Evolutionary conservation across 2,888 invertebrate species (phyloP).

Genomic region (Tridacna gigas): DNA sequence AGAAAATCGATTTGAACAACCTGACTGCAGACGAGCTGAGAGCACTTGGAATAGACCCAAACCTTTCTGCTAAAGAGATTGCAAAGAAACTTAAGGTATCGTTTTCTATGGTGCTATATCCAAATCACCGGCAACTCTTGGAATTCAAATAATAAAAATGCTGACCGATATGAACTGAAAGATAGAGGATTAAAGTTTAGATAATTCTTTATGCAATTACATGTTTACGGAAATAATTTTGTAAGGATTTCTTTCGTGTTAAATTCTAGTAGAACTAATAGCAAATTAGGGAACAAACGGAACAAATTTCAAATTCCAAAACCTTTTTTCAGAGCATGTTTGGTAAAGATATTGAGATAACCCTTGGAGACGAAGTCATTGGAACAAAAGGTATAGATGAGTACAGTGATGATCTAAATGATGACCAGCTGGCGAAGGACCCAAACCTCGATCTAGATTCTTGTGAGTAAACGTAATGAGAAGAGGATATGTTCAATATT

Average conservation of each 20-base stretch:
- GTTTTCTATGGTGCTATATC: not conserved
- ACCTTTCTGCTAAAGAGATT: conserved; percentile 78
- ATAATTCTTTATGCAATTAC: no score
- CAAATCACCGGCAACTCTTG: not conserved
- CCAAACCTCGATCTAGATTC: conserved; percentile 80
- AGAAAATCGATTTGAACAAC: conserved; percentile 80
- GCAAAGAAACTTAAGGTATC: conserved; percentile 77
- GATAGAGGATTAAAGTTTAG: no score
- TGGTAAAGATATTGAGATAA: conserved; percentile 78
- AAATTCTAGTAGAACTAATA: no score
- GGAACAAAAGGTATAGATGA: conserved; percentile 77
- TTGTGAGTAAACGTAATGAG: conserved; percentile 65
- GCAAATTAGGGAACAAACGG: no score
- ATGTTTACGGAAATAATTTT: no score
- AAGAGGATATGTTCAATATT: no score
- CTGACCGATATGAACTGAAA: no score
- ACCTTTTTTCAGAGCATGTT: conserved; percentile 75
- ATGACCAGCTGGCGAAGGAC: conserved; percentile 79
- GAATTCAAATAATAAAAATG: no score
- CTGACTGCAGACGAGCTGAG: conserved; percentile 78
- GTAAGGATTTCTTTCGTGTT: no score
- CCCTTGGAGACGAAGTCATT: conserved; percentile 70
- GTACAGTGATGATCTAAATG: conserved; percentile 74
- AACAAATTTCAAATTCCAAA: no score
- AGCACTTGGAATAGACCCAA: conserved; percentile 82